These are phyloP conservation scores for Labeo calbasu DNA, from an alignment of 2,797 vertebrate species.

Conservation along the genomic window DNA sequence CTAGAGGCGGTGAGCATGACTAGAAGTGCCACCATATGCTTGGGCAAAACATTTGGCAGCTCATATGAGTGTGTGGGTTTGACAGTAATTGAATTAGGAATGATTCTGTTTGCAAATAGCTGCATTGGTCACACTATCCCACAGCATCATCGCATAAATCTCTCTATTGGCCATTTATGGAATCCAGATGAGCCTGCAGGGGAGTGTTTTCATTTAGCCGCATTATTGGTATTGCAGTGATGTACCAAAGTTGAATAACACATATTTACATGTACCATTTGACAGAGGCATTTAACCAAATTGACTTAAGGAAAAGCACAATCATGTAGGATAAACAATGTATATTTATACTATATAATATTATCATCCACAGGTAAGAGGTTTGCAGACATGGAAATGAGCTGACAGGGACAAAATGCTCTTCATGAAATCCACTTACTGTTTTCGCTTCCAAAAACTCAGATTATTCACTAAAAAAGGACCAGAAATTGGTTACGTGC, in stretches of 20 bases:
- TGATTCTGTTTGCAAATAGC: constrained; percentile 35
- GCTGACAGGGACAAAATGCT: constrained; percentile 61
- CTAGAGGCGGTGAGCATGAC: background rate
- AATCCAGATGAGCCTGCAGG: constrained; percentile 3
- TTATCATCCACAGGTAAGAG: constrained; percentile 1
- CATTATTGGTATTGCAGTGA: background rate
- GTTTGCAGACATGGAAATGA: background rate
- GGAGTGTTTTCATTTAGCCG: constrained; percentile 5
- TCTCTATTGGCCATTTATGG: constrained; percentile 25
- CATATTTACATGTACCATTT: background rate
- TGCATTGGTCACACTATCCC: background rate
- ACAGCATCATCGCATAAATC: constrained; percentile 18
- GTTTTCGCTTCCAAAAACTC: constrained; percentile 53
- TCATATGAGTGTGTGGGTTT: constrained; percentile 4
- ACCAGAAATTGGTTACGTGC: constrained; percentile 54
- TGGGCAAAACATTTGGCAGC: constrained; percentile 13
- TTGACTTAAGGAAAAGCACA: background rate
- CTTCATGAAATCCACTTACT: constrained; percentile 65
- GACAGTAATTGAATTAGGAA: constrained; percentile 32
- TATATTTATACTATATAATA: background rate
- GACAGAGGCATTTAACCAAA: background rate
- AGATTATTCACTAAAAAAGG: constrained; percentile 58
- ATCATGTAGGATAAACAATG: background rate
- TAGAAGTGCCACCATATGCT: background rate
- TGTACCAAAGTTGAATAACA: background rate